Conservation (phyloP, 2,113 vertebrate species). For the Podarcis cretensis region DNA sequence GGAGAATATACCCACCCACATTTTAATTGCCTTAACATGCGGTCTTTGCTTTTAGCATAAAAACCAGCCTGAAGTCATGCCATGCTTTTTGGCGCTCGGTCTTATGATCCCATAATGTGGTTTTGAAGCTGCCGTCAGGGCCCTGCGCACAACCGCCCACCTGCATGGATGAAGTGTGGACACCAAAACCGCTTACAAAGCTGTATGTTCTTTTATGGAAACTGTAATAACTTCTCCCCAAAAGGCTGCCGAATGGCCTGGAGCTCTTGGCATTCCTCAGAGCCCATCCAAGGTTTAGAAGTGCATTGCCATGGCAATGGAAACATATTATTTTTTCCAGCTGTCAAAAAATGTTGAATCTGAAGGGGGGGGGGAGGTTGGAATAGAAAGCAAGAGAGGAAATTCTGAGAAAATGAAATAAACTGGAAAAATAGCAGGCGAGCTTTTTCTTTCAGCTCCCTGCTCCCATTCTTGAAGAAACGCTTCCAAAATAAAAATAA, state of each 20-base stretch:
- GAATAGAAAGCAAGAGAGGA: slow-evolving; percentile 61
- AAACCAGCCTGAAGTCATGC: slow-evolving; percentile 53
- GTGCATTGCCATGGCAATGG: slow-evolving; percentile 42
- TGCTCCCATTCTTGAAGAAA: not conserved
- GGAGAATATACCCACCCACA: slow-evolving; percentile 67
- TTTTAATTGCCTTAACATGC: slow-evolving; percentile 60
- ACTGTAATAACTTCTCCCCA: not conserved
- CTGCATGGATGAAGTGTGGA: not conserved
- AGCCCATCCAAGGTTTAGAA: slow-evolving; percentile 31
- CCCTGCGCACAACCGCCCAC: not conserved
- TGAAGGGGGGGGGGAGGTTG: slow-evolving; percentile 4
- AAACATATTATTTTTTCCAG: slow-evolving; percentile 69
- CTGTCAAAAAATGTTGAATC: slow-evolving; percentile 47
- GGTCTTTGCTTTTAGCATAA: slow-evolving; percentile 23
- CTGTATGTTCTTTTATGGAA: slow-evolving; percentile 28
- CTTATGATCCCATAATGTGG: not conserved
- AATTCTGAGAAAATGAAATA: slow-evolving; percentile 80
- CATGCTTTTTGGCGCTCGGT: not conserved
- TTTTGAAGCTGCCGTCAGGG: not conserved
- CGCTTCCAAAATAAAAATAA: not conserved
- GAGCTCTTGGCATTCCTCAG: slow-evolving; percentile 46
- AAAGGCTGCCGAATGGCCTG: slow-evolving; percentile 20
- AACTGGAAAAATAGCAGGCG: slow-evolving; percentile 51
- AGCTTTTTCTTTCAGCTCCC: slow-evolving; percentile 45
- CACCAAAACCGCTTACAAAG: not conserved